Evolutionary conservation across 2,113 vertebrate genomes (phyloP), one percentile per base, ranked within the genome.

Genomic region (Hemicordylus capensis): DNA sequence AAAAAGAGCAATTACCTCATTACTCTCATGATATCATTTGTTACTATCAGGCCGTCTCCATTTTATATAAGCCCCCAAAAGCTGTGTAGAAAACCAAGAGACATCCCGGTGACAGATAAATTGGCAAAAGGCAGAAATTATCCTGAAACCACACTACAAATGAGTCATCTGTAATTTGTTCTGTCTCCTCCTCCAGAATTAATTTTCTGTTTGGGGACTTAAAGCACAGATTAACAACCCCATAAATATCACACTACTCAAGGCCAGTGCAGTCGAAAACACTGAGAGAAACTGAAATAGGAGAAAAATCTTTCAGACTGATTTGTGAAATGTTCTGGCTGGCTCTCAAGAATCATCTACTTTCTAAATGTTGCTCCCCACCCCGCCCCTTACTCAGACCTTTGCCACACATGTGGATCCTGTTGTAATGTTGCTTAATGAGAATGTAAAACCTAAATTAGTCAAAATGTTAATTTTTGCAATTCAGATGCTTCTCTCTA

Each of bases 21-120:
- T 89, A 86, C 81, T 90, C 88, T 93, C 87, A 83, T 76, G 83
- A 93, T 85, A 80, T 93, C 85, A 87, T 79, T 84, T 90, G 80
- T 90, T 93, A 92, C 87, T 73, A 81, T 76, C 86, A 78, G 83
- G 89, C 85, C 46, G 56, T 75, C 75, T 91, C 87, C 76, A 77
- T 34, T 85, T 90, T 90, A 54, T 77, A 59, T 79, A 66, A 85
- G 56, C 86, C 90, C 89, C 85, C 19, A 22, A 80, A 90, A 89
- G 74, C 48, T 58, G 51, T 34, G 42, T 39, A 78, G 51, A 90
- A 85, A 76, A 85, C n/a, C 34, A 58, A 78, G 51, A 92, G 85
- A 88, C 75, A 80, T 1, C 80, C 85, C 0, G 78, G 28, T 31
- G 82, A 94, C 82, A 83, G 90, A 37, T 67, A 88, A 84, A 59